Conservation (phyloP, 2,113 vertebrate genomes). For the Oreochromis tanganicae region DNA sequence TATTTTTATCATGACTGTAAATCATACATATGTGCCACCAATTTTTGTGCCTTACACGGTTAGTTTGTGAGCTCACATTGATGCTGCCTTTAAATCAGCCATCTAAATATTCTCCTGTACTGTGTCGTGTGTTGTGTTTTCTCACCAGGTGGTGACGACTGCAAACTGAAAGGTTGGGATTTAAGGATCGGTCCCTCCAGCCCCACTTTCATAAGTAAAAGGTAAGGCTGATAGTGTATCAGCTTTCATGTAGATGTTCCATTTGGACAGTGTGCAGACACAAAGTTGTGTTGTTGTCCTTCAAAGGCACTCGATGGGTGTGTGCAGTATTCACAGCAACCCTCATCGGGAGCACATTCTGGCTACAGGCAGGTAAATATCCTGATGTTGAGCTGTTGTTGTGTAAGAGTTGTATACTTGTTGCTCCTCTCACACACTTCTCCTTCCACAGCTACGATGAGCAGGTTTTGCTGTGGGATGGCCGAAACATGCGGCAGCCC, state of each 20-base stretch:
- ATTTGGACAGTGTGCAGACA: not conserved
- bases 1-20: not conserved
- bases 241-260: not conserved
- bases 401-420: not conserved
- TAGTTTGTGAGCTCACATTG: not conserved
- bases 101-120: not conserved
- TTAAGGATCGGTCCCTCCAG: slow-evolving; percentile 62
- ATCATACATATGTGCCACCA: not conserved
- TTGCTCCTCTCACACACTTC: not conserved
- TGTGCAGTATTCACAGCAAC: slow-evolving; percentile 92
- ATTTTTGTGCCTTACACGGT: not conserved
- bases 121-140: not conserved
- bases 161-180: slow-evolving; percentile 90
- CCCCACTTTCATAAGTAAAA: slow-evolving; percentile 80
- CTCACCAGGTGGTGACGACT: slow-evolving; percentile 88
- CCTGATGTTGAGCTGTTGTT: not conserved
- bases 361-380: slow-evolving; percentile 87
- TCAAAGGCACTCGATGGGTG: slow-evolving; percentile 88
- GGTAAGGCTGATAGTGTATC: slow-evolving; percentile 52
- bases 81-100: not conserved
- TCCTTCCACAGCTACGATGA: slow-evolving; percentile 82
- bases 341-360: slow-evolving; percentile 82
- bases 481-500: slow-evolving; percentile 80
- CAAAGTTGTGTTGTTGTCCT: not conserved
- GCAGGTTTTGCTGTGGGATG: slow-evolving; percentile 89